Evolutionary conservation across 2,888 invertebrate genomes (phyloP).

Genomic region (Epiperipatus broadwayi): DNA sequence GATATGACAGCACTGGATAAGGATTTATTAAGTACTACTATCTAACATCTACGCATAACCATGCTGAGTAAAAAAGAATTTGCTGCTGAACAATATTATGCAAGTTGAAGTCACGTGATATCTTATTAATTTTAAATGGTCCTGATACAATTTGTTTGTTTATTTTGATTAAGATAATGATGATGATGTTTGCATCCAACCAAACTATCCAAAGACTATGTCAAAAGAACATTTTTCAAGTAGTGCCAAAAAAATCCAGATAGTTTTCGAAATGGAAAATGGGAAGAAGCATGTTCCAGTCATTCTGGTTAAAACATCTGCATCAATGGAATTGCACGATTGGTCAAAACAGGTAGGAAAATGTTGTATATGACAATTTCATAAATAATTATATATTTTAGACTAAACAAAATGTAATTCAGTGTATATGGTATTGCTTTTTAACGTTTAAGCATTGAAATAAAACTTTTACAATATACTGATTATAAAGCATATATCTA

Average conservation of each 20-base stretch:
- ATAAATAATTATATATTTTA: not conserved
- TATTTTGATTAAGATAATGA: too few relatives aligned
- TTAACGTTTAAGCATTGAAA: conserved; percentile 1
- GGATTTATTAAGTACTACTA: too few relatives aligned
- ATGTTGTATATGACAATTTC: not conserved
- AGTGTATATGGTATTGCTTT: not conserved
- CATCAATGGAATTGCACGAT: conserved; percentile 42
- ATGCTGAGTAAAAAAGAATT: too few relatives aligned
- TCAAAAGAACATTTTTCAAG: conserved; percentile 37
- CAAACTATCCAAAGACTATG: conserved; percentile 30
- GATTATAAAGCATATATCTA: too few relatives aligned
- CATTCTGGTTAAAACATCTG: conserved; percentile 36
- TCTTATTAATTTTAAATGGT: too few relatives aligned
- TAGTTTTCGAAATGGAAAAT: conserved; percentile 43
- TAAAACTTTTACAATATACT: too few relatives aligned
- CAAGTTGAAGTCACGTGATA: too few relatives aligned
- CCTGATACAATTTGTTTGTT: too few relatives aligned
- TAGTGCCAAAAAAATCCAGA: conserved; percentile 38
- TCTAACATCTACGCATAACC: too few relatives aligned
- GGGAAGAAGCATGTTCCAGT: conserved; percentile 33
- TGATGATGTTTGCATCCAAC: conserved; percentile 19
- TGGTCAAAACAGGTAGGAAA: conserved; percentile 39
- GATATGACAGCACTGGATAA: too few relatives aligned
- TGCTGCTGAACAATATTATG: too few relatives aligned
- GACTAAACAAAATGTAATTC: not conserved